Conservation (phyloP, 1,140 invertebrate genomes). For the Parapsyche elsis region DNA sequence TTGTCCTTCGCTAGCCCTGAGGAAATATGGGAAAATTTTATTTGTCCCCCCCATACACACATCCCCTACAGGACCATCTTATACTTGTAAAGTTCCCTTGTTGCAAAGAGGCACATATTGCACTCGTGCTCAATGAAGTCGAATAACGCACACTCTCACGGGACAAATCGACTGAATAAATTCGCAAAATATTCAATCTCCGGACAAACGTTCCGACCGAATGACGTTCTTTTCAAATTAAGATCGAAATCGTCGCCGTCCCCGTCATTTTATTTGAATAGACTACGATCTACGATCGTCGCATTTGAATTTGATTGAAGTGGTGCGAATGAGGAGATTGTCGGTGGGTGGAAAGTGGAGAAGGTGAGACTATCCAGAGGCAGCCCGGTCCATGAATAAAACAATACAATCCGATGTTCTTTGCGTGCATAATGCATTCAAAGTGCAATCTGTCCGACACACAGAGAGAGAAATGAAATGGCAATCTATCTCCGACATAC, state of each 20-base stretch:
- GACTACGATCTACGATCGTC: background rate
- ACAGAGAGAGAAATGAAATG: constrained; percentile 4
- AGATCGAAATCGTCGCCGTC: too few relatives aligned
- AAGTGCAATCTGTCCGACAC: constrained; percentile 34
- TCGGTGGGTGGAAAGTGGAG: background rate
- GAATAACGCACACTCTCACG: constrained; percentile 47
- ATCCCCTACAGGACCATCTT: background rate
- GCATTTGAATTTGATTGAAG: constrained; percentile 32
- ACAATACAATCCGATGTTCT: constrained; percentile 34
- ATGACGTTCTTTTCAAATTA: background rate
- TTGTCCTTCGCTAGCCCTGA: background rate
- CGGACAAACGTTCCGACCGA: background rate
- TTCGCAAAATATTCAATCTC: constrained; percentile 33
- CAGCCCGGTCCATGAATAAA: constrained; percentile 19
- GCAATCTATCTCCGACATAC: background rate
- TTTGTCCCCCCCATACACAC: background rate
- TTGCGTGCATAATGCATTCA: constrained; percentile 38
- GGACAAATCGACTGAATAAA: constrained; percentile 51
- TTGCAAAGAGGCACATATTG: constrained; percentile 53
- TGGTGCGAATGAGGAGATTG: constrained; percentile 13
- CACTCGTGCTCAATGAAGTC: constrained; percentile 52
- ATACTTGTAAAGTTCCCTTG: constrained; percentile 48
- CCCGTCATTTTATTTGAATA: background rate
- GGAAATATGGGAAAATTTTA: constrained; percentile 32
- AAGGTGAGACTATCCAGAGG: background rate